Evolutionary conservation across 2,888 invertebrate species (phyloP).

Genomic region (Graphium colonna): DNA sequence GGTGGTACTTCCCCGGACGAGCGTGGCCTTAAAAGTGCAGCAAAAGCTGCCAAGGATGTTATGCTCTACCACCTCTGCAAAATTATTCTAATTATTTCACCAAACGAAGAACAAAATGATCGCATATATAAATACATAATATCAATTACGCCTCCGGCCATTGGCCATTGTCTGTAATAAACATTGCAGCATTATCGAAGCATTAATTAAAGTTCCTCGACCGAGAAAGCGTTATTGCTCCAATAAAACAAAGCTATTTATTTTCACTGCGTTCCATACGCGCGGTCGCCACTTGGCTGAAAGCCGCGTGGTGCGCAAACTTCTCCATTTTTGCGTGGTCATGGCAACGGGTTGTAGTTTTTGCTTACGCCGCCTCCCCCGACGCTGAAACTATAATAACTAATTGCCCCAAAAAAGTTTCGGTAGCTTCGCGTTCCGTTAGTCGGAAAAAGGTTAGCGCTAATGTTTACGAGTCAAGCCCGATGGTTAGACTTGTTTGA

Average conservation of each 20-base stretch:
- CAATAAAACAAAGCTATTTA: slow-evolving; percentile 33
- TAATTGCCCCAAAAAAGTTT: slow-evolving; percentile 59
- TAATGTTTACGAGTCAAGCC: too few species aligned
- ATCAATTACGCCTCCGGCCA: slow-evolving; percentile 2
- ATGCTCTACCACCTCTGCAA: too few species aligned
- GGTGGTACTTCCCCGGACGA: too few species aligned
- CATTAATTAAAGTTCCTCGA: slow-evolving; percentile 28
- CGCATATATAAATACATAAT: slow-evolving; percentile 11
- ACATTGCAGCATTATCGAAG: slow-evolving; percentile 23
- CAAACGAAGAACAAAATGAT: too few species aligned
- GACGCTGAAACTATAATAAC: slow-evolving; percentile 58
- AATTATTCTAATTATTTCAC: too few species aligned
- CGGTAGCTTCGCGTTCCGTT: slow-evolving; percentile 44
- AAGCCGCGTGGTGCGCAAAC: slow-evolving; percentile 33
- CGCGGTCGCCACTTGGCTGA: slow-evolving; percentile 29
- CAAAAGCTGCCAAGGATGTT: too few species aligned
- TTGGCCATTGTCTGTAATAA: slow-evolving; percentile 25
- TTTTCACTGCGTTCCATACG: slow-evolving; percentile 30
- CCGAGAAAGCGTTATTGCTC: slow-evolving; percentile 28
- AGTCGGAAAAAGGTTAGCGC: slow-evolving; percentile 30
- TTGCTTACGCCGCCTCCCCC: slow-evolving; percentile 51
- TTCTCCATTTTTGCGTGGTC: slow-evolving; percentile 50
- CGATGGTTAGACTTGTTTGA: too few species aligned
- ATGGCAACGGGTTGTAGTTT: slow-evolving; percentile 51
- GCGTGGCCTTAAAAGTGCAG: too few species aligned